These are phyloP conservation scores for Caenorhabditis sulstoni DNA, from an alignment of 2,888 invertebrate species.

Conservation along the genomic window DNA sequence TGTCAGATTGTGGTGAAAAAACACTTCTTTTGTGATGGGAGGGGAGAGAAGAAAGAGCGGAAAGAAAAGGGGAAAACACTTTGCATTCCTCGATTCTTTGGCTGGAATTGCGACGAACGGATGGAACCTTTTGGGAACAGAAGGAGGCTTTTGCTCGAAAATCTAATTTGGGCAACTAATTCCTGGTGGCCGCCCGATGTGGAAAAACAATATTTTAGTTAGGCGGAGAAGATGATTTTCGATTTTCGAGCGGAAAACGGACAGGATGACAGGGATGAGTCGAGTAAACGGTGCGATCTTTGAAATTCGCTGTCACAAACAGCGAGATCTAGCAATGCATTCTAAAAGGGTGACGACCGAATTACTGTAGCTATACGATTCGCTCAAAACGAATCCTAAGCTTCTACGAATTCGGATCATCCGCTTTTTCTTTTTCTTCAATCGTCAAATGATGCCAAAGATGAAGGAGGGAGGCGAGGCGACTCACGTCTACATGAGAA, in stretches of 20 bases:
- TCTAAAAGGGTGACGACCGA: too few species aligned
- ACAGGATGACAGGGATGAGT: too few species aligned
- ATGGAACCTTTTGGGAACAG: neutral
- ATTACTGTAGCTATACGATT: too few species aligned
- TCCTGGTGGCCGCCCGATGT: neutral
- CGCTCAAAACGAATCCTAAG: too few species aligned
- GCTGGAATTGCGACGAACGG: neutral
- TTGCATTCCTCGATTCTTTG: neutral
- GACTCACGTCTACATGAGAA: neutral
- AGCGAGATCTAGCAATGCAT: too few species aligned
- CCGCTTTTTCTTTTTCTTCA: neutral
- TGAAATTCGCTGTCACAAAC: too few species aligned
- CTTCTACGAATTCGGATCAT: too few species aligned
- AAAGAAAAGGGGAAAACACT: slow-evolving; percentile 22
- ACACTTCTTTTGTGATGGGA: neutral
- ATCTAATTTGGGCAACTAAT: slow-evolving; percentile 24
- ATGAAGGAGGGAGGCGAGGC: neutral
- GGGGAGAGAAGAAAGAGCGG: neutral
- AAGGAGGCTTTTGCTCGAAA: slow-evolving; percentile 26
- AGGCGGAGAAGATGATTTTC: too few species aligned
- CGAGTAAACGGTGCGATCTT: too few species aligned
- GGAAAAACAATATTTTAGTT: slow-evolving; percentile 19
- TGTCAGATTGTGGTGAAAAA: neutral
- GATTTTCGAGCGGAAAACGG: too few species aligned
- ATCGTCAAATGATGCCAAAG: slow-evolving; percentile 14